Evolutionary conservation across 2,113 vertebrate species (phyloP).

Genomic region (Dipodomys spectabilis): DNA sequence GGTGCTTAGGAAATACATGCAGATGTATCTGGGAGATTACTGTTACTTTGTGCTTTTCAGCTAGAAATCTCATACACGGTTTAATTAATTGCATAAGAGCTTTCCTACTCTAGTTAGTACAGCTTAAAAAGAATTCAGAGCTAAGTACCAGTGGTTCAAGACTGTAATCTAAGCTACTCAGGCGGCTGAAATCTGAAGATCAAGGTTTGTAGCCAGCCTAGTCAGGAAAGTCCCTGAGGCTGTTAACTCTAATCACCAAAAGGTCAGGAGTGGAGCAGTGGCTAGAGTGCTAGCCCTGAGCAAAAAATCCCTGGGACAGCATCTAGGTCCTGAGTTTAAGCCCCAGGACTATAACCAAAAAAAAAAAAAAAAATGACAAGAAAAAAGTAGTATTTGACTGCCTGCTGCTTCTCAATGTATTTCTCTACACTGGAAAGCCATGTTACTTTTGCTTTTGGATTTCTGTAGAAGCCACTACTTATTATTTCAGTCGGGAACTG

Average conservation of each 20-base stretch:
- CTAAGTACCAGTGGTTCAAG: too few species aligned
- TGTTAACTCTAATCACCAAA: too few species aligned
- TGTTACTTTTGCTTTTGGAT: slow-evolving; percentile 44
- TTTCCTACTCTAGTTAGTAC: neutral
- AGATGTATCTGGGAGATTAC: neutral
- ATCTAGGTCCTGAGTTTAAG: too few species aligned
- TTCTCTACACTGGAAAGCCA: neutral
- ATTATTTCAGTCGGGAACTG: neutral
- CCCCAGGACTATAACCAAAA: too few species aligned
- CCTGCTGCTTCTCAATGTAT: slow-evolving; percentile 23
- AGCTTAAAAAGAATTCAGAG: neutral
- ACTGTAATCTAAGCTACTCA: too few species aligned
- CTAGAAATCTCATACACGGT: neutral
- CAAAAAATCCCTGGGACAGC: too few species aligned
- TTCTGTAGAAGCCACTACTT: neutral
- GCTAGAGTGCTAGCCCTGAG: too few species aligned
- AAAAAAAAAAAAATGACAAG: neutral
- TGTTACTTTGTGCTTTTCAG: neutral
- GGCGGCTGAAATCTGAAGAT: too few species aligned
- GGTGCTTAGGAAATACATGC: slow-evolving; percentile 81
- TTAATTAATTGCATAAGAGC: neutral
- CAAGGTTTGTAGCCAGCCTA: too few species aligned
- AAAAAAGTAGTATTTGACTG: neutral
- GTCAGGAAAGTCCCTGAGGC: too few species aligned
- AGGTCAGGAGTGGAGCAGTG: too few species aligned